Evolutionary conservation across 2,797 vertebrate species (phyloP).

Genomic region (Benthosema pterotum): DNA sequence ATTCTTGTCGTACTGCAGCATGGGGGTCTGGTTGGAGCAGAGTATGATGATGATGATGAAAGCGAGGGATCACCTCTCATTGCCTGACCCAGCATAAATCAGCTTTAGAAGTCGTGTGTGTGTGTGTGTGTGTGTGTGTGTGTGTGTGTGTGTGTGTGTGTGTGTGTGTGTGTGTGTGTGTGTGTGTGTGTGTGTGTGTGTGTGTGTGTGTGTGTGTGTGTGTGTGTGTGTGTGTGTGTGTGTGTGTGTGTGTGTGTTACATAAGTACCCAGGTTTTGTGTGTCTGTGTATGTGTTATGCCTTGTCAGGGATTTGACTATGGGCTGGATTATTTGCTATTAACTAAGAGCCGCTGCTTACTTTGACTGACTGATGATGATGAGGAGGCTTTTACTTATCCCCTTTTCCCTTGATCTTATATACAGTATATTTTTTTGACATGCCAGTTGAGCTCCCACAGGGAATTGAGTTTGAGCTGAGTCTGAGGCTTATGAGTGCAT

Average conservation of each 20-base stretch:
- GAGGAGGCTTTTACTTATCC: background rate
- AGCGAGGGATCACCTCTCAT: conserved; percentile 35
- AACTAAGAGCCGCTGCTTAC: conserved; percentile 43
- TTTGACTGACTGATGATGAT: conserved; percentile 13
- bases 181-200: background rate
- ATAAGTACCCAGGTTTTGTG: background rate
- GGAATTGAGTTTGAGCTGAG: background rate
- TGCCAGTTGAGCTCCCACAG: background rate
- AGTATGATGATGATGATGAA: conserved; percentile 19
- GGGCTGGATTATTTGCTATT: conserved; percentile 46
- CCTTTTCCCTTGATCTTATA: background rate
- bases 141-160: conserved; percentile 8
- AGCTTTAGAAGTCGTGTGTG: conserved; percentile 26
- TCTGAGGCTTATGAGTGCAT: background rate
- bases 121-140: conserved; percentile 16
- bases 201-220: conserved; percentile 17
- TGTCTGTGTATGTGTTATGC: conserved; percentile 7
- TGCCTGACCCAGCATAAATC: conserved; percentile 41
- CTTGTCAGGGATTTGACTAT: conserved; percentile 40
- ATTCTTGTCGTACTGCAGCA: background rate
- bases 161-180: conserved; percentile 2
- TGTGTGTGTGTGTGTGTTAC: conserved; percentile 8
- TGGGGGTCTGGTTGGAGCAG: background rate
- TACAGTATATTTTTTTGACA: background rate
- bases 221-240: conserved; percentile 16